Evolutionary conservation across 2,797 vertebrate genomes (phyloP), one percentile per base, ranked within the genome.

Genomic region (Spinus olivaceus): DNA sequence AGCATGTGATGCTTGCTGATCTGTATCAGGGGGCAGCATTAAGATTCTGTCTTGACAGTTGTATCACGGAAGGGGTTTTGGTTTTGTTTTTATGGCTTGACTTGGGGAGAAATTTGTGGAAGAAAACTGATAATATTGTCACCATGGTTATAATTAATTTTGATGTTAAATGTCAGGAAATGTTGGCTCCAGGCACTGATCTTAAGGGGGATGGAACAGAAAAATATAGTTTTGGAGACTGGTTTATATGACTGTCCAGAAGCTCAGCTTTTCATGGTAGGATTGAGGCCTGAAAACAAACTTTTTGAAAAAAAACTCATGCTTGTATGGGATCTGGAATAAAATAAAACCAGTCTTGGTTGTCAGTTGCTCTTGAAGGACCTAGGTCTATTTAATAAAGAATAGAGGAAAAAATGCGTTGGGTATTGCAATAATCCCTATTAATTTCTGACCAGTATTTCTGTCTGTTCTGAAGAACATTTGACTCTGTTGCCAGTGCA

Each of bases 181-280:
- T 72, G 14, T 69, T 82, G 24, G 3, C 41, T 87, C 3, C 10
- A 54, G 30, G 2, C 30, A 35, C 17, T 32, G 32, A 77, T n/a
- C 2, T 0, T 70, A n/a, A 78, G 24, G 61, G 8, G 3, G 3
- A 39, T n/a, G 39, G 17, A 81, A 12, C 0, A 1, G 47, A 78
- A 81, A 63, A 41, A 9, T 24, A 25, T 8, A 6, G 5, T 53
- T 94, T 85, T 84, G 21, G 63, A 69, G 21, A 35, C 23, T 30
- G 15, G 30, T 32, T 56, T 65, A 20, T 15, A 13, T 23, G 28
- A 30, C 42, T 83, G 8, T 5, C 11, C 17, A 37, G 42, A 74
- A 71, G 2, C 24, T 67, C 17, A 53, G 10, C 14, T 74, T 73
- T 56, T 83, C 4, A 1, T 49, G 42, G n/a, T 74, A 33, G 39